Base-by-base conservation (phyloP, 2,113 vertebrate genomes). In the Protomyctophum bolini region DNA sequence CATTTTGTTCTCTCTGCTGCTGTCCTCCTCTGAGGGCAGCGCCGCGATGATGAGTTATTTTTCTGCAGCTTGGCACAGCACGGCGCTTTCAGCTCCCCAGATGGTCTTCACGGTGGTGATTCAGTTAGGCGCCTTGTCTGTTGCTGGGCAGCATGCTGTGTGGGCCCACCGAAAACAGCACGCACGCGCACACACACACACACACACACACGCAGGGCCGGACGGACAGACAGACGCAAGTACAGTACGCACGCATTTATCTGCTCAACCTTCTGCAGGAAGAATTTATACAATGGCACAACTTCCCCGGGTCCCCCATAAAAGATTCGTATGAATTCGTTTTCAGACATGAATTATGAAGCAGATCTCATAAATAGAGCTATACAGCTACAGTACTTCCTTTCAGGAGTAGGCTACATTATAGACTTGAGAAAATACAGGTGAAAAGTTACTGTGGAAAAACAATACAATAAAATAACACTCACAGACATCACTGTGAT, bases 101-200 rank as follows among this genome's bases (percentile, higher is more conserved):
- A 92, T 90, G 87, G 90, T 89, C 87, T 71, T 83, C 80, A 77
- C 83, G 62, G 79, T 89, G 87, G 79, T 89, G 87, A 92, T 88
- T 90, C 86, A 91, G 81, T 83, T 75, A 77, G 83, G 72, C 63
- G 69, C 65, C 76, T 77, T 88, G 86, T 90, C 85, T 90, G 90
- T 91, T 92, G 87, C 90, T 57, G 84, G 84, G 89, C 84, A 89
- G 85, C 83, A 64, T 75, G 21, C 21, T 21, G 77, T 61, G 69
- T 51, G 60, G 74, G 52, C 62, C 73, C 77, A 82, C 48, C 75
- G 70, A 59, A 83, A 82, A 84, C 82, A 79, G 78, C 81, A 63
- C 68, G 54, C 58, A 63, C 68, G 4, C 46, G 29, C 41, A 10
- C 60, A 63, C 46, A 11, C 60, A 46, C 47, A 51, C 61, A 57